phyloP scores from a whole-genome alignment of 2,888 invertebrate genomes.

The Amblyteles armatorius region DNA sequence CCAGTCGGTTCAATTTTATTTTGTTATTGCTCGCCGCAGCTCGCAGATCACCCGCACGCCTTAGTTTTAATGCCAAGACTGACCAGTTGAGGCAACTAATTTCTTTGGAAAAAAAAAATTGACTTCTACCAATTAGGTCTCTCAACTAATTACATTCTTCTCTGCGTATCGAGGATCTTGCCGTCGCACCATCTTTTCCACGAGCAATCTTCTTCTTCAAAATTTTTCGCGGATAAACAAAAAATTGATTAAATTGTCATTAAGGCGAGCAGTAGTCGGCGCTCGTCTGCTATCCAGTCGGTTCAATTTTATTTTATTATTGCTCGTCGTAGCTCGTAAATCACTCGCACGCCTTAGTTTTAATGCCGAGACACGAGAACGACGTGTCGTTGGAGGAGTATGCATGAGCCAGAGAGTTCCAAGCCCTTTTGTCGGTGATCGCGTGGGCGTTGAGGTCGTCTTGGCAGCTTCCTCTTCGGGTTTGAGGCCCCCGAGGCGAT shows the following conservation, averaged over 20 bases:
- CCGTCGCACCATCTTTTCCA: too few relatives aligned
- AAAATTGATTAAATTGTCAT: neutral
- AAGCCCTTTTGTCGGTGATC: slow-evolving; percentile 74
- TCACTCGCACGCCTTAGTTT: slow-evolving; percentile 56
- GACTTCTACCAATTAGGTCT: too few relatives aligned
- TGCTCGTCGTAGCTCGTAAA: slow-evolving; percentile 55
- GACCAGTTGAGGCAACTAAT: too few relatives aligned
- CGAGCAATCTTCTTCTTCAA: too few relatives aligned
- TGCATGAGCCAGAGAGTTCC: slow-evolving; percentile 25
- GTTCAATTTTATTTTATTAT: slow-evolving; percentile 23
- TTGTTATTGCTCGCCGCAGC: too few relatives aligned
- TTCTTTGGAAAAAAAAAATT: too few relatives aligned
- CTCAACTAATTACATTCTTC: too few relatives aligned
- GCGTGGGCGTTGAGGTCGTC: slow-evolving; percentile 81
- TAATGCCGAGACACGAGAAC: slow-evolving; percentile 56
- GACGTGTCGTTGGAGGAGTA: slow-evolving; percentile 12
- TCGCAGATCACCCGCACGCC: too few relatives aligned
- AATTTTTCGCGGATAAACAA: too few relatives aligned
- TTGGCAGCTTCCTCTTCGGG: slow-evolving; percentile 81
- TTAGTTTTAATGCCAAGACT: too few relatives aligned
- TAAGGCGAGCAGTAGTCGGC: slow-evolving; percentile 4
- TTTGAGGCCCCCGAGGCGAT: slow-evolving; percentile 74
- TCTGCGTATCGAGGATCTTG: too few relatives aligned
- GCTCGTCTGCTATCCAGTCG: slow-evolving; percentile 21
- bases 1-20: too few relatives aligned